Base-by-base conservation (phyloP, 2,888 invertebrate genomes). In the Caradrina clavipalpis region DNA sequence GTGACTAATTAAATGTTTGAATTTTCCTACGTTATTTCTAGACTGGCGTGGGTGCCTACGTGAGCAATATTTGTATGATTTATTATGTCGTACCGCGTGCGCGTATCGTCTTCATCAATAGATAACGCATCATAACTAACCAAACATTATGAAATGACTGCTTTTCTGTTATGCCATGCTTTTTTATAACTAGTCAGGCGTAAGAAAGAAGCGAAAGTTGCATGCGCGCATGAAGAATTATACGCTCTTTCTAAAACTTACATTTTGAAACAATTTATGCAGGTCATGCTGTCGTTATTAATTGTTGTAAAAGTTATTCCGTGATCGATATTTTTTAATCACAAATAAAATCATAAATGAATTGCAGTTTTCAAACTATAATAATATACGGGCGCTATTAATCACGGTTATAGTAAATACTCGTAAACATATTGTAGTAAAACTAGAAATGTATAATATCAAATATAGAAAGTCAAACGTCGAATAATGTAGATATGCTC, bases 1-100 rank as follows among this genome's bases (percentile, higher is more conserved):
- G 94, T 85, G 90, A 89, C 91, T 95, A 94, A 94, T 95, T 94
- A 94, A 92, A 91, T 93, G 89, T 90, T 92, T 91, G 88, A 94
- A 87, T 94, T 95, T 95, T 95, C 94, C 93, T 91, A 87, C 88
- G 88, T 92, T 93, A 91, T 91, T 90, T 88, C 88, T 88, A 90
- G 90, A 85, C 82, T 75, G 55, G 89, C 85, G 95, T 95, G 90
- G 94, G 94, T 87, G 93, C 69, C 69, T 85, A 83, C 83, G 83
- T 88, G 88, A 89, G 86, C 85, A 91, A 87, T 90, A 88, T 87
- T 85, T 74, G 39, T 83, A 87, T 91, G 89, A 91, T 71, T 66
- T 70, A 69, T 76, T 58, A 58, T 58, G 80, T 84, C 82, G 57
- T 19, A 19, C 54, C 64, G 85, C 86, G 49, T 86, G 69, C 76